phyloP scores from a whole-genome alignment of 2,113 vertebrate species.

The Gobius niger region DNA sequence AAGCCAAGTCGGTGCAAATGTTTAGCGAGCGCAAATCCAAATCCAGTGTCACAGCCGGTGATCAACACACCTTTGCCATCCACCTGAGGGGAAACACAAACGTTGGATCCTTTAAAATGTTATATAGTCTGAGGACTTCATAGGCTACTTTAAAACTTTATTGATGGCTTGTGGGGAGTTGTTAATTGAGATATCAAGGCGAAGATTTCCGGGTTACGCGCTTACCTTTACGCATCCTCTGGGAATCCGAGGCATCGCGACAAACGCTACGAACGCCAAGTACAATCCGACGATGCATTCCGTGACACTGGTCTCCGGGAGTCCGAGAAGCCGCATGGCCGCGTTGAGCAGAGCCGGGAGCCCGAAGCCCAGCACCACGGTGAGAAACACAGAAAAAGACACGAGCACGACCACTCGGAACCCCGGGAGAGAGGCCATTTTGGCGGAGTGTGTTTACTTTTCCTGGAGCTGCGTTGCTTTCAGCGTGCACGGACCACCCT shows the following conservation, averaged over 20 bases:
- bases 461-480: background rate
- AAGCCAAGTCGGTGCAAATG: constrained; percentile 82
- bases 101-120: background rate
- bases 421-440: constrained; percentile 60
- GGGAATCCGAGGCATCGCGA: constrained; percentile 72
- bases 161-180: too few species aligned
- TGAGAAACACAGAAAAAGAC: constrained; percentile 70
- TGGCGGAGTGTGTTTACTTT: constrained; percentile 46
- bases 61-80: constrained; percentile 81
- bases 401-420: constrained; percentile 49
- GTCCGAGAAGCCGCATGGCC: constrained; percentile 54
- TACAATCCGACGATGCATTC: constrained; percentile 76
- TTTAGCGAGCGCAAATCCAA: constrained; percentile 83
- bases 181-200: too few species aligned
- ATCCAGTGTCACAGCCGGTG: constrained; percentile 87
- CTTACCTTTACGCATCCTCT: constrained; percentile 77
- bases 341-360: constrained; percentile 70
- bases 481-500: background rate
- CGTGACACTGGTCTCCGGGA: constrained; percentile 68
- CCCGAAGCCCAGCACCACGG: constrained; percentile 72
- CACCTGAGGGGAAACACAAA: constrained; percentile 60
- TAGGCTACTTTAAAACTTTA: too few species aligned
- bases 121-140: too few species aligned
- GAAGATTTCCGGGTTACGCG: too few species aligned
- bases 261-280: constrained; percentile 69